Evolutionary conservation across 2,797 vertebrate species (phyloP).

Genomic region (Arnoldichthys spilopterus): DNA sequence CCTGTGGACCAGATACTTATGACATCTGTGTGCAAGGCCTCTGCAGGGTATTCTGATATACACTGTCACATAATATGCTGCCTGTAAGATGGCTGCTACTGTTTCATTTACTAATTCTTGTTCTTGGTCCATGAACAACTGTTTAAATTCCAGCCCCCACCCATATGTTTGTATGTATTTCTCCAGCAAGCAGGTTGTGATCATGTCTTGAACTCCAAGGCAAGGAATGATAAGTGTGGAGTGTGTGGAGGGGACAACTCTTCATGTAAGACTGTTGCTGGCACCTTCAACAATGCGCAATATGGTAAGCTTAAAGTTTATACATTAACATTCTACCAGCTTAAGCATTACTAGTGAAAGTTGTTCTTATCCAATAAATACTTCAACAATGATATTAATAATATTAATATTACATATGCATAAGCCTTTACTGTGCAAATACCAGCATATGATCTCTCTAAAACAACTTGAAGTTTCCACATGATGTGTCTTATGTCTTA

Average conservation of each 20-base stretch:
- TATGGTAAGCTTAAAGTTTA: conserved; percentile 81
- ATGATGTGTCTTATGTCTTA: conserved; percentile 48
- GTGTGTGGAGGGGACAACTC: conserved; percentile 97
- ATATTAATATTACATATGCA: neutral
- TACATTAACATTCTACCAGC: neutral
- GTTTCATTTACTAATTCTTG: neutral
- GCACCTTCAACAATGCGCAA: conserved; percentile 91
- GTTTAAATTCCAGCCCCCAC: neutral
- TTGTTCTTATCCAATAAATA: neutral
- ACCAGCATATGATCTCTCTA: neutral
- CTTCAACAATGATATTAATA: neutral
- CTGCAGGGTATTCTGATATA: conserved; percentile 84
- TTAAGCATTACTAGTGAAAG: neutral
- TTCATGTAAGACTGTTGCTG: conserved; percentile 89
- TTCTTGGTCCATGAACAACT: neutral
- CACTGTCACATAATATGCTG: neutral
- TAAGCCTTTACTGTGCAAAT: neutral
- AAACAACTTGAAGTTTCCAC: conserved; percentile 32
- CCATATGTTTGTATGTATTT: conserved; percentile 44
- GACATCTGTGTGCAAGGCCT: conserved; percentile 98
- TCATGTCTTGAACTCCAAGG: conserved; percentile 94
- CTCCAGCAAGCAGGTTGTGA: conserved; percentile 96
- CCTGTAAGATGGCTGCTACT: neutral
- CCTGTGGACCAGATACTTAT: conserved; percentile 90
- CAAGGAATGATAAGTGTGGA: conserved; percentile 93